Evolutionary conservation across 2,113 vertebrate genomes (phyloP), one percentile per base, ranked within the genome.

Genomic region (Regulus satrapa): DNA sequence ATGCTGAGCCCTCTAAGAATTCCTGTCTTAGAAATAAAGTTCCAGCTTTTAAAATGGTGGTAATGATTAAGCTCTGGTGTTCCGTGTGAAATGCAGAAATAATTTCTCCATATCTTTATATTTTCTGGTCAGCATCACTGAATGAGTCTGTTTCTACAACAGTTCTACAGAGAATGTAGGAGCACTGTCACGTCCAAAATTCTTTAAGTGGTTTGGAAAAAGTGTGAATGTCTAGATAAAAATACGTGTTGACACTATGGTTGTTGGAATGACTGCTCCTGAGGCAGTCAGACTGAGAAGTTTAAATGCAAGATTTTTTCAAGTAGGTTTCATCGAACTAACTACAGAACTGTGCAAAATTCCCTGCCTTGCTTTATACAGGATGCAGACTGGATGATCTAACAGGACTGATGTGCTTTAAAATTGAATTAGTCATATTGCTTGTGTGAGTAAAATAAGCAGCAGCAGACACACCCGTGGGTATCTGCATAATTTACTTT

Each of bases 361-460:
- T 88, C 55, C 29, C 26, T 93, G 79, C n/a, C 59, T 88, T 85
- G 20, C 49, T 94, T 90, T 80, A 51, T 46, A 51, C 59, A 91
- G 88, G 68, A 94, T 88, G 67, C 38, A 85, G 72, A 76, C 59
- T 62, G 45, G 66, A 74, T 80, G 78, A 94, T 58, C 36, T 85
- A 81, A 93, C 2, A 1, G 81, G 56, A 48, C 54, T 79, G 54
- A 88, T 61, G 68, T 16, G 17, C 85, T 73, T 92, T 85, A 79
- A 85, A 94, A 93, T 54, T 68, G 48, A 86, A 81, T 93, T 93
- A 92, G 54, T 93, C 90, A 90, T 76, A 46, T 54, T 92, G 14
- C 28, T 85, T 92, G 58, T 66, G 58, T 85, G 92, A 92, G 49
- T 85, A 82, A 94, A 93, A 73, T 54, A 75, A 74, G 21, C 31